Conservation (phyloP, 2,113 vertebrate species). For the Vulpes lagopus region DNA sequence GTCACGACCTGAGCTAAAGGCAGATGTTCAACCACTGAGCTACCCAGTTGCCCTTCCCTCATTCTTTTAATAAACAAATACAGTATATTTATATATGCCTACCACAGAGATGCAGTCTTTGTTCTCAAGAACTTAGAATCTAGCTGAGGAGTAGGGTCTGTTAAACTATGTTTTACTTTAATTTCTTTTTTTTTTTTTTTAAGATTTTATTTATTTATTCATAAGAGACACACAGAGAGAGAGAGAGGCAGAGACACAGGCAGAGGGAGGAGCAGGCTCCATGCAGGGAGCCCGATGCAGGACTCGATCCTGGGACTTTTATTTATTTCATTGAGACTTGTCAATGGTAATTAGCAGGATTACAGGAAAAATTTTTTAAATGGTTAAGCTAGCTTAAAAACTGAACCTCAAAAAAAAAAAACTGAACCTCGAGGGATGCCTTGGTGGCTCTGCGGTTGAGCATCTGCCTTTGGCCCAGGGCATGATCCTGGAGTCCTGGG, state of each 20-base stretch:
- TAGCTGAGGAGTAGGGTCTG: not conserved
- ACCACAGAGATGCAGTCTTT: not conserved
- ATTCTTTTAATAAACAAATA: not conserved
- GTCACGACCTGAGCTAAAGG: too few relatives aligned
- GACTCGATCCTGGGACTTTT: not conserved
- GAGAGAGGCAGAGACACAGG: too few relatives aligned
- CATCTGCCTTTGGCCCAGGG: too few relatives aligned
- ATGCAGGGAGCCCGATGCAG: too few relatives aligned
- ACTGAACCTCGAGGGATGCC: not conserved
- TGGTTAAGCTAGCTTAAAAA: slow-evolving; percentile 40
- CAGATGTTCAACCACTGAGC: too few relatives aligned
- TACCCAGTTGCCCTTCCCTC: not conserved
- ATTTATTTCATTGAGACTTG: not conserved
- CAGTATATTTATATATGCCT: not conserved
- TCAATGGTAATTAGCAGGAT: not conserved
- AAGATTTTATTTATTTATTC: too few relatives aligned
- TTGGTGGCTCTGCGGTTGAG: not conserved
- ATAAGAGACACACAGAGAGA: too few relatives aligned
- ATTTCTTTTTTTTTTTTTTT: too few relatives aligned
- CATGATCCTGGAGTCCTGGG: too few relatives aligned
- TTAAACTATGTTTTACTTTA: not conserved
- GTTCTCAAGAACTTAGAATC: not conserved
- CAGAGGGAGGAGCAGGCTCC: too few relatives aligned
- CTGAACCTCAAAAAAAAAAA: not conserved
- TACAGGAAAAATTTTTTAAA: not conserved